Evolutionary conservation across 1,140 invertebrate genomes (phyloP), one percentile per base, ranked within the genome.

Genomic region (Sinella curviseta): DNA sequence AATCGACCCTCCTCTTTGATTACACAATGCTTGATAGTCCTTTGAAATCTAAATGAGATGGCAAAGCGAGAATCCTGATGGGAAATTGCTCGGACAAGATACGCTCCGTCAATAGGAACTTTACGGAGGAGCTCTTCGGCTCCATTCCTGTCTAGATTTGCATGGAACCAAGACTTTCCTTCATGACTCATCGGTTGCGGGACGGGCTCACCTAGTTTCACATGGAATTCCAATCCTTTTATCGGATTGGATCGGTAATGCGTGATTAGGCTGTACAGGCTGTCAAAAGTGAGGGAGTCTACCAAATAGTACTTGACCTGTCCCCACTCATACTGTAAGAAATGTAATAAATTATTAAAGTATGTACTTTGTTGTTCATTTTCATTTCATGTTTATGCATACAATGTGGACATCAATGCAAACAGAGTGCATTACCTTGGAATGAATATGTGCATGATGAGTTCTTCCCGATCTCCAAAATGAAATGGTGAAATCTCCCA

Each of bases 161-260:
- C 89, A 85, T 96, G 94, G 88, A 94, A 99, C 97, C 97, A 99
- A 82, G 95, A 93, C 88, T 97, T 95, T 70, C 92, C 93, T 87
- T 97, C 95, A 84, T 98, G 97, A 85, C 95, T 95, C 82, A 95
- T 95, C 17, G 95, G 95, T 87, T 98, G 96, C 1, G 97, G 97
- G 0, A 98, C 96, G 0, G 97, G 95, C 86, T 97, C 94, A 85
- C 91, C 91, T 0, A 99, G 88, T 0, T 91, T 93, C 76, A 98
- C 95, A 17, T 92, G 89, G 87, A 97, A 97, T 86, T 97, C 94
- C 86, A 93, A 92, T 86, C 94, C 96, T 26, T 94, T 89, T 55
- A 99, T 86, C 35, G 95, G 93, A 89, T 96, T 91, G 81, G 91
- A 91, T 73, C 94, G 90, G 86, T 98, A 98, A 86, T 98, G 92